These are phyloP conservation scores for Anniella stebbinsi DNA, from an alignment of 2,797 vertebrate genomes.

Conservation along the genomic window DNA sequence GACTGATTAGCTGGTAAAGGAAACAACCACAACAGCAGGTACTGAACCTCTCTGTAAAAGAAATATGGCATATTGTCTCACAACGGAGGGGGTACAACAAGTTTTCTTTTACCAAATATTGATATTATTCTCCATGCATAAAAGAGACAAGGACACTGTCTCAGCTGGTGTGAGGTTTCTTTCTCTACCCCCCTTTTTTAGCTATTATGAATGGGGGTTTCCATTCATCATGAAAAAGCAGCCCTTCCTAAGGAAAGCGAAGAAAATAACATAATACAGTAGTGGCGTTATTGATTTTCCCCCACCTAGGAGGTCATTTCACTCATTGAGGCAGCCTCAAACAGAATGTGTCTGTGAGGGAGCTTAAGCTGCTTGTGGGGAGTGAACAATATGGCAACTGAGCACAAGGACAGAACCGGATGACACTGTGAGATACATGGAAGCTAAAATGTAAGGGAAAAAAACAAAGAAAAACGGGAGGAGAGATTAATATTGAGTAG, in stretches of 20 bases:
- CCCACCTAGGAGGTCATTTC: conserved; percentile 5
- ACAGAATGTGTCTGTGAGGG: background rate
- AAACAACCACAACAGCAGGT: background rate
- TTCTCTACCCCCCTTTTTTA: background rate
- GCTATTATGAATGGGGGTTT: background rate
- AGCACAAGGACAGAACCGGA: no score
- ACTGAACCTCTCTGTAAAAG: background rate
- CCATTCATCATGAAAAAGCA: conserved; percentile 22
- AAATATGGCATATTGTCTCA: background rate
- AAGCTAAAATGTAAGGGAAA: background rate
- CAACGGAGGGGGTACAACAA: background rate
- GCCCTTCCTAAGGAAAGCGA: conserved; percentile 13
- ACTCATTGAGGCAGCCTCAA: background rate
- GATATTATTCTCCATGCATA: conserved; percentile 6
- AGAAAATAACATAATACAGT: conserved; percentile 9
- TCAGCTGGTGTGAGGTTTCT: background rate
- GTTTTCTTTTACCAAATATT: background rate
- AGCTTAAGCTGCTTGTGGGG: background rate
- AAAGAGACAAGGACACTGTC: conserved; percentile 21
- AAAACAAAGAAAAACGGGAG: background rate
- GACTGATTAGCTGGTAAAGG: background rate
- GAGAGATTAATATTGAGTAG: background rate
- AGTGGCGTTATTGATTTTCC: conserved; percentile 17
- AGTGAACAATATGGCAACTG: background rate
- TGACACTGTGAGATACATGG: background rate